Conservation (phyloP, 2,888 invertebrate genomes). For the Tortricodes alternella region DNA sequence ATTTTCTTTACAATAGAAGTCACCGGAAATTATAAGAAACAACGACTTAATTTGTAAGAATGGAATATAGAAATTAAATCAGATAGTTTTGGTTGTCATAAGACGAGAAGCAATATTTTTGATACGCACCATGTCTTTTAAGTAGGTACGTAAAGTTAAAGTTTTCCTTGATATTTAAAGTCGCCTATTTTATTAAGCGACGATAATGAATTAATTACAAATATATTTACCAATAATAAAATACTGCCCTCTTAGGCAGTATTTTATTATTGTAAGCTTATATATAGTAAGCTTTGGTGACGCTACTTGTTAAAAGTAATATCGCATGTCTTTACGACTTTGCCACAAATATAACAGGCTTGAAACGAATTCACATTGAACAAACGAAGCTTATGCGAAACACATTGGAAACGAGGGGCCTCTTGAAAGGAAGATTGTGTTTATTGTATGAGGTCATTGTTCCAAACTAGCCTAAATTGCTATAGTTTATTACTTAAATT, state of each 20-base stretch:
- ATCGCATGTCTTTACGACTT: neutral
- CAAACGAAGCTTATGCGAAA: conserved; percentile 43
- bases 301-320: no score
- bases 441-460: conserved; percentile 72
- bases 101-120: neutral
- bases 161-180: no score
- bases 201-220: no score
- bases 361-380: conserved; percentile 33
- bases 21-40: neutral
- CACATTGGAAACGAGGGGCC: conserved; percentile 57
- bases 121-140: no score
- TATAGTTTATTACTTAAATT: conserved; percentile 46
- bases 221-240: no score
- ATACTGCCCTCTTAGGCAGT: no score
- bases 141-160: no score
- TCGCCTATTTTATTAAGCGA: no score
- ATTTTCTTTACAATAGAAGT: neutral
- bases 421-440: conserved; percentile 52
- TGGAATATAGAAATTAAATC: neutral
- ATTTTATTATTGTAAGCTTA: no score
- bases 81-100: neutral
- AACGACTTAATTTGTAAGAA: neutral
- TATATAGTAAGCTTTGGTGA: no score
- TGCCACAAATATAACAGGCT: neutral
- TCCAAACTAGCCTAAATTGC: conserved; percentile 63